Conservation (phyloP, 2,113 vertebrate species). For the Entomyzon cyanotis region DNA sequence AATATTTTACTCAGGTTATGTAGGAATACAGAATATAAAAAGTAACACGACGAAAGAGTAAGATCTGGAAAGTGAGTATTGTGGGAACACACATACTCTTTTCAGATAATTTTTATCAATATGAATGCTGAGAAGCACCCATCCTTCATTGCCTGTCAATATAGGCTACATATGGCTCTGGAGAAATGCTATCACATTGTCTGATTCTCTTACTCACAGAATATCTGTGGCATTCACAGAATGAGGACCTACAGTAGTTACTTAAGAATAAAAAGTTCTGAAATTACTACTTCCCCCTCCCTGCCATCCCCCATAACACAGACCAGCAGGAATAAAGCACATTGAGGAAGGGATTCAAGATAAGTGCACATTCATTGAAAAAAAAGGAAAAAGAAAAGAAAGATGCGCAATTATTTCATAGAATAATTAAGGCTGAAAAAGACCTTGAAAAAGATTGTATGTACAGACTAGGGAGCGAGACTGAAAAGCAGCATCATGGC, state of each 20-base stretch:
- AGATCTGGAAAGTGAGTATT: neutral
- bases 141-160: neutral
- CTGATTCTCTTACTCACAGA: neutral
- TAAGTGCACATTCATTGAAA: fast-evolving
- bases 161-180: neutral
- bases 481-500: neutral
- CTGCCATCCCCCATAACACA: neutral
- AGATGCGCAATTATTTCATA: neutral
- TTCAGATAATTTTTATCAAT: neutral
- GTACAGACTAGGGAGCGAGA: neutral
- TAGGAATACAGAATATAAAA: neutral
- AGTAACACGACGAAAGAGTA: neutral
- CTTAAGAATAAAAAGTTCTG: neutral
- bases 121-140: neutral
- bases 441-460: neutral
- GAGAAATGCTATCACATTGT: neutral
- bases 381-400: neutral
- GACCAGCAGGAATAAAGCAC: neutral
- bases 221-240: neutral
- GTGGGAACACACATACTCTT: neutral
- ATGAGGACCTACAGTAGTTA: neutral
- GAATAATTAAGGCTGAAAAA: neutral
- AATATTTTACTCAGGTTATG: neutral
- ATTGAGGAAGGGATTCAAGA: neutral
- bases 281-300: neutral